Percentiles rank a stretch among this genome's conserved stretches.
phyloP scores from a whole-genome alignment of 2,113 vertebrate genomes.

The Loxodonta africana region DNA sequence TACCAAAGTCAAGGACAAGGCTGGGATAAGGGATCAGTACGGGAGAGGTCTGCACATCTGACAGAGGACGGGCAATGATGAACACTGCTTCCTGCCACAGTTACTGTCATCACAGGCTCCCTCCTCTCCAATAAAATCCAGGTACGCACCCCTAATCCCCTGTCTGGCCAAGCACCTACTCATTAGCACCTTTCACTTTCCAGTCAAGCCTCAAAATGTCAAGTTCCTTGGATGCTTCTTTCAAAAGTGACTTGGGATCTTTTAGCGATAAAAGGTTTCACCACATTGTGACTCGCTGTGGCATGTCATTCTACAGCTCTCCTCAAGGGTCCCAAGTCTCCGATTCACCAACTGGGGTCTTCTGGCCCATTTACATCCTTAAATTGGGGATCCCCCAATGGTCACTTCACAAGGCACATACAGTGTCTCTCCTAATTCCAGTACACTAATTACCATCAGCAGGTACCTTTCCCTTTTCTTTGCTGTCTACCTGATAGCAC shows the following conservation, averaged over 20 bases:
- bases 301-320: not conserved
- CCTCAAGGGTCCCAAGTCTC: not conserved
- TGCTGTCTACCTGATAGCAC: not conserved
- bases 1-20: slow-evolving; percentile 16
- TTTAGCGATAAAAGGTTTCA: not conserved
- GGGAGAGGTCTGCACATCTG: rapidly evolving
- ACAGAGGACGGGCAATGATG: rapidly evolving
- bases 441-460: not conserved
- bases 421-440: not conserved
- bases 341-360: not conserved
- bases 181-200: not conserved
- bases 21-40: not conserved
- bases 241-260: not conserved
- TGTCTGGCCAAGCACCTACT: not conserved
- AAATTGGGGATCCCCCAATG: not conserved
- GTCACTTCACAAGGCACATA: not conserved
- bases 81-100: rapidly evolving
- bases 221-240: not conserved
- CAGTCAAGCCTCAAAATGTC: not conserved
- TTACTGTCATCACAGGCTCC: not conserved
- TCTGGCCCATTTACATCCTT: not conserved
- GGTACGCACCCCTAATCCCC: not conserved
- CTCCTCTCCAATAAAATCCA: not conserved
- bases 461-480: not conserved
- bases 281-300: not conserved